These are phyloP conservation scores for Onychorhynchus coronatus DNA, from an alignment of 2,113 vertebrate species.

Conservation along the genomic window DNA sequence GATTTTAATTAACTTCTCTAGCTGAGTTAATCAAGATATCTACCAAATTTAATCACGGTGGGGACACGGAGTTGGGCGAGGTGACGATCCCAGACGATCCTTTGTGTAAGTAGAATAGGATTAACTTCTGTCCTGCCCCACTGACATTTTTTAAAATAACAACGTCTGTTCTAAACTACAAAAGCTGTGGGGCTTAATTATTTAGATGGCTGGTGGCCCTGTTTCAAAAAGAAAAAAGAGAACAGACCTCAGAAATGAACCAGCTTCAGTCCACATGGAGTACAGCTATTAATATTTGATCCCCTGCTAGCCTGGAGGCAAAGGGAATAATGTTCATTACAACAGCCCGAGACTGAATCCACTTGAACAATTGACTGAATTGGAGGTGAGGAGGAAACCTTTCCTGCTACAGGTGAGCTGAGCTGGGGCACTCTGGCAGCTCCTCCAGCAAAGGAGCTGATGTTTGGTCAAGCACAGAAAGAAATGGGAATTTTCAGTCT, in stretches of 20 bases:
- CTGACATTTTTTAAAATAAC: constrained; percentile 53
- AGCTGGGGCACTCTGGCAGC: background rate
- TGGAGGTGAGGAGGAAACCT: background rate
- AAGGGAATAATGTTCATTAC: constrained; percentile 48
- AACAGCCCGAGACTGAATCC: background rate
- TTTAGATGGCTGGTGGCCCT: constrained; percentile 49
- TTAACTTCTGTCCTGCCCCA: constrained; percentile 41
- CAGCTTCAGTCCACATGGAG: background rate
- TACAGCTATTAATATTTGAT: constrained; percentile 64
- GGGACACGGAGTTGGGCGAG: background rate
- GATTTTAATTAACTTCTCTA: constrained; percentile 57
- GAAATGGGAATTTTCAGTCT: background rate
- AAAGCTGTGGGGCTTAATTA: constrained; percentile 51
- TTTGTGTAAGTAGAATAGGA: background rate
- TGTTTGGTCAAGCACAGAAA: background rate
- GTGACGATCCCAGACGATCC: background rate
- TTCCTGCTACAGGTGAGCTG: background rate
- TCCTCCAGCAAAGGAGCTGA: background rate
- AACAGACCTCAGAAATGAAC: constrained; percentile 22
- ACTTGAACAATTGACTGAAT: background rate
- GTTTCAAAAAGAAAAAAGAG: constrained; percentile 35
- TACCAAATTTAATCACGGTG: background rate
- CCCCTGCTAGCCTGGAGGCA: constrained; percentile 44
- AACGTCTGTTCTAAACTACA: constrained; percentile 26
- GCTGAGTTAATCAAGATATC: constrained; percentile 56